These are phyloP conservation scores for Machimus atricapillus DNA, from an alignment of 2,888 invertebrate genomes.

Conservation along the genomic window DNA sequence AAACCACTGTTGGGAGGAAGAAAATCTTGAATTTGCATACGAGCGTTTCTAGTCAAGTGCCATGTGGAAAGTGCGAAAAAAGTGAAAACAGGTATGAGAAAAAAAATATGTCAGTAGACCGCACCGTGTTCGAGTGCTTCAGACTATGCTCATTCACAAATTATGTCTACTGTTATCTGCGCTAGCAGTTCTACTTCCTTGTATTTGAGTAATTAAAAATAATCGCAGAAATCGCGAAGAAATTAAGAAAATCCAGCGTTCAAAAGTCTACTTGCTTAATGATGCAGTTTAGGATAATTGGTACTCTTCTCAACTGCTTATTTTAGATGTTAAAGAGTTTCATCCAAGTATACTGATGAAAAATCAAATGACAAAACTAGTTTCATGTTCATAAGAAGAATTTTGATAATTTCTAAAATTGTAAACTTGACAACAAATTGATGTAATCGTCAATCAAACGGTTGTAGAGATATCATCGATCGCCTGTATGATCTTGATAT, in stretches of 20 bases:
- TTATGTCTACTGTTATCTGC: not conserved
- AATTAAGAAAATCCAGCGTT: not conserved
- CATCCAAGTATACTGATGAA: too few species aligned
- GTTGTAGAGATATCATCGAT: too few species aligned
- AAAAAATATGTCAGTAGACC: conserved; percentile 34
- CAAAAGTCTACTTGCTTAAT: not conserved
- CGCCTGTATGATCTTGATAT: too few species aligned
- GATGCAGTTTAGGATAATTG: not conserved
- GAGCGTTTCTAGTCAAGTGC: conserved; percentile 34
- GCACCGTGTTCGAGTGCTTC: not conserved
- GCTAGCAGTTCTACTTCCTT: not conserved
- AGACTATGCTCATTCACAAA: not conserved
- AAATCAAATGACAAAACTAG: too few species aligned
- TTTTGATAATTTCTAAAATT: too few species aligned
- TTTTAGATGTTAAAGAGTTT: too few species aligned
- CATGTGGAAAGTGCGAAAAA: conserved; percentile 42
- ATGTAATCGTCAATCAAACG: too few species aligned
- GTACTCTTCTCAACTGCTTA: not conserved
- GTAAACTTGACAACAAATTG: too few species aligned
- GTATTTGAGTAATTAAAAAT: not conserved
- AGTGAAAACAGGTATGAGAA: conserved; percentile 27
- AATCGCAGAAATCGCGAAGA: not conserved
- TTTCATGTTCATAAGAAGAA: too few species aligned
- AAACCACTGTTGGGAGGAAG: not conserved
- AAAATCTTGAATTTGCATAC: not conserved